phyloP scores from a whole-genome alignment of 2,113 vertebrate genomes.

The Pyxicephalus adspersus region DNA sequence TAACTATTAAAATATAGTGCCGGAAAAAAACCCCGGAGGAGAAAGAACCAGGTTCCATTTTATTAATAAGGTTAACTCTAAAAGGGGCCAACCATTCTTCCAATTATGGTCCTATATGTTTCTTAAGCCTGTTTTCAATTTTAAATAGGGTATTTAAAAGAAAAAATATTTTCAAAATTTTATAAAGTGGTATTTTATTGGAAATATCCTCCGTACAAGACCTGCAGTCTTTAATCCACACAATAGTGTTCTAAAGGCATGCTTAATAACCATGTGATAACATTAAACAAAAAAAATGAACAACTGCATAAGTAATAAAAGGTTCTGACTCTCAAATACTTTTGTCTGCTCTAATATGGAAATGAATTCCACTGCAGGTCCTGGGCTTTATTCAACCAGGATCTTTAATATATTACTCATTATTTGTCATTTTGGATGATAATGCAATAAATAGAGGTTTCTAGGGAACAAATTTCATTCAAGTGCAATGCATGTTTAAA shows the following conservation, averaged over 20 bases:
- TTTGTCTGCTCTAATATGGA: slow-evolving; percentile 55
- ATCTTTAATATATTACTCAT: slow-evolving; percentile 55
- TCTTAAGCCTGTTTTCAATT: background rate
- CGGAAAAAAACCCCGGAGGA: too few species aligned
- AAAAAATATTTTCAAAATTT: background rate
- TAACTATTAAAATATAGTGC: too few species aligned
- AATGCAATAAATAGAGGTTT: slow-evolving; percentile 41
- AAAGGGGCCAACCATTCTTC: too few species aligned
- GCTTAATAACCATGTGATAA: slow-evolving; percentile 51
- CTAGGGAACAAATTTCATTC: slow-evolving; percentile 39
- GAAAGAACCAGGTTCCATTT: too few species aligned
- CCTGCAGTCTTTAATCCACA: background rate
- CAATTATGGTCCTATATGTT: too few species aligned
- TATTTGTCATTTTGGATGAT: slow-evolving; percentile 49
- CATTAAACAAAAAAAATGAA: slow-evolving; percentile 59
- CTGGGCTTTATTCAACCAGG: slow-evolving; percentile 53
- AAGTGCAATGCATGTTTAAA: slow-evolving; percentile 17
- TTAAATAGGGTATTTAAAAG: background rate
- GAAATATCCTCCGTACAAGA: background rate
- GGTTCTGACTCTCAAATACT: slow-evolving; percentile 47
- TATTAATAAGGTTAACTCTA: too few species aligned
- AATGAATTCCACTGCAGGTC: slow-evolving; percentile 63
- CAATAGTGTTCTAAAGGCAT: slow-evolving; percentile 14
- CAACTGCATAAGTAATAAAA: slow-evolving; percentile 52
- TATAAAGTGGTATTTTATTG: background rate